Evolutionary conservation across 2,797 vertebrate species (phyloP).

Genomic region (Pagetopsis macropterus): DNA sequence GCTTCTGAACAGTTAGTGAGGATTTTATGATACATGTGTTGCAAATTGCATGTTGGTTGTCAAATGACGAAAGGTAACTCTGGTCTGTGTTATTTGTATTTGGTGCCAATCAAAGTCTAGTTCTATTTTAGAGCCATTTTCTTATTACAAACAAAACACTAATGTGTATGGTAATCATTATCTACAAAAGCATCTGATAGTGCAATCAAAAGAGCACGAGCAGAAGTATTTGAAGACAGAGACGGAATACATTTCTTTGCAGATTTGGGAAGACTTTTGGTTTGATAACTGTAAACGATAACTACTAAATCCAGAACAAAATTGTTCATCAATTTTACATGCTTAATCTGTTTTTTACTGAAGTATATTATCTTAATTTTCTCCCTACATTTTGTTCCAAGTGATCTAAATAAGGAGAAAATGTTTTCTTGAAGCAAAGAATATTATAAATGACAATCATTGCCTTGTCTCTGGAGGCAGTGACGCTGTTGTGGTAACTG

Average conservation of each 20-base stretch:
- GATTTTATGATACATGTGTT: constrained; percentile 1
- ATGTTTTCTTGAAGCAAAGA: not conserved
- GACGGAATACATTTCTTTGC: not conserved
- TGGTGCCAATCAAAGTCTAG: constrained; percentile 9
- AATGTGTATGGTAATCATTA: constrained; percentile 10
- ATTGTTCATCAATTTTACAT: not conserved
- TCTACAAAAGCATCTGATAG: constrained; percentile 4
- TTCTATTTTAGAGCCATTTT: constrained; percentile 24
- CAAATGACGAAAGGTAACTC: not conserved
- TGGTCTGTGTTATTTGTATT: not conserved
- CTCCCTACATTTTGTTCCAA: not conserved
- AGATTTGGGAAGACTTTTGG: not conserved
- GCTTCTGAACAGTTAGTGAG: not conserved
- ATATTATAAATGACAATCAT: constrained; percentile 9
- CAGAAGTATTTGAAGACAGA: constrained; percentile 17
- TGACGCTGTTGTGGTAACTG: constrained; percentile 30
- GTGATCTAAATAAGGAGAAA: not conserved
- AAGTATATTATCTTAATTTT: not conserved
- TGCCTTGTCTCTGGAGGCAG: constrained; percentile 31
- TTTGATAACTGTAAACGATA: constrained; percentile 9
- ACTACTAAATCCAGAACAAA: not conserved
- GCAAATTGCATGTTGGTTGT: not conserved
- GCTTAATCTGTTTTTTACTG: not conserved
- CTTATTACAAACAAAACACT: constrained; percentile 30
- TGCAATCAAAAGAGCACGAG: constrained; percentile 26